Base-by-base conservation (phyloP, 1,140 invertebrate species). In the Myzus persicae region DNA sequence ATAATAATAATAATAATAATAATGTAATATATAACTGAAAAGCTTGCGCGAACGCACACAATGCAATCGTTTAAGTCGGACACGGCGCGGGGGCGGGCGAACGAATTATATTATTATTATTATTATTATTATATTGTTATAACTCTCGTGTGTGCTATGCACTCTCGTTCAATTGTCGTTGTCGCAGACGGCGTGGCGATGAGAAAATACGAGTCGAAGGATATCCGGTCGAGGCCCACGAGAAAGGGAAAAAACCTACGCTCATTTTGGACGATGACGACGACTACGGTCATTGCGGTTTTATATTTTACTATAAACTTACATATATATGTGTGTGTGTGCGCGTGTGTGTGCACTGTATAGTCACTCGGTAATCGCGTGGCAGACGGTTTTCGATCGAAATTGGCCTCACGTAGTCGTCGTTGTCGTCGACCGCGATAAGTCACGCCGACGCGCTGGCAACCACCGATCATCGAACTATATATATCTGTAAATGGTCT, bases 181-280 rank as follows among this genome's bases (percentile, higher is more conserved):
- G 36, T 42, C 88, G 51, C 14, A 44, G 46, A 54, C 36, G 46
- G n/a, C 48, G 26, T 51, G 36, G 42, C 54, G 89, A 90, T 76
- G 89, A 40, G 89, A 90, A 90, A 90, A 90, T 67, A 18, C 54
- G 54, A 67, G 38, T 40, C 89, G 36, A 42, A 90, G 54, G 89
- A 90, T 76, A 90, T 90, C 89, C 89, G 89, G 89, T 90, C 48
- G 89, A 90, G 36, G 26, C 89, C 89, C 89, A 67, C 89, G 89
- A 40, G 89, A 90, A 90, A 40, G 51, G 38, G n/a, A 67, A 59
- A 90, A 90, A 76, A 90, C 48, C 88, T 40, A 54, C 88, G 48
- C 51, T 59, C 22, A 24, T 24, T 90, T 46, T 14, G 48, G 36
- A 90, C 36, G n/a, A 44, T 8, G 42, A 44, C 42, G 42, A 44